Evolutionary conservation across 2,888 invertebrate species (phyloP), one percentile per base, ranked within the genome.

Genomic region (Drosophila quasianomalipes): DNA sequence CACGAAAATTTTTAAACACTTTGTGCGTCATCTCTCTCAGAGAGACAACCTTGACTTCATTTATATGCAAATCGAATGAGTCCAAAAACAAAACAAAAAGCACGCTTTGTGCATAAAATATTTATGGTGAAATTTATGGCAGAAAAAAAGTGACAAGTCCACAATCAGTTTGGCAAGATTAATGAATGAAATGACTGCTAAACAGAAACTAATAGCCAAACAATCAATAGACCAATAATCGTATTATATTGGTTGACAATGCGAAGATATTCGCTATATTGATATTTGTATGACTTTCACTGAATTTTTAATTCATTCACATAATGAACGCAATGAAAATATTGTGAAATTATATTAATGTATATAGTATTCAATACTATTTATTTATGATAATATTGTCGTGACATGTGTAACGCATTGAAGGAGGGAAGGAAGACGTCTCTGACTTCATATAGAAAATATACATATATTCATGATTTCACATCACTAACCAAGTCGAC

Each of bases 11-110:
- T 70, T 35, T 59, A 79, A 67, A 81, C 59, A 22, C 58, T 35
- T 35, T 19, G 71, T 86, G 87, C 76, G 82, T 86, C 84, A 85
- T 76, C 62, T 54, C 39, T 53, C 47, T 30, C 39, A 37, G 33
- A 54, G 52, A 51, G 51, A 60, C 78, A 85, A 84, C 86, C 86
- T 86, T 89, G 89, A 88, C 86, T 88, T 66, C 37, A 78, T 89
- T 88, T 74, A 61, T 71, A 83, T 82, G 82, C 70, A 80, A 85
- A 84, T 84, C 66, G 70, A 77, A 67, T 69, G 64, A 83, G 47
- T 39, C 52, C 60, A 49, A 16, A 71, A 70, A 62, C 52, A 64
- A 60, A 35, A 61, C 62, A 30, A 64, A 69, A 35, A 47, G 41
- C 7, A 55, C 60, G 54, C 28, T 5, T 47, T 64, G 53, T 62